Percentiles rank a stretch among this genome's conserved stretches.
Evolutionary conservation across 2,797 vertebrate species (phyloP).

Genomic region (Squalus acanthias): DNA sequence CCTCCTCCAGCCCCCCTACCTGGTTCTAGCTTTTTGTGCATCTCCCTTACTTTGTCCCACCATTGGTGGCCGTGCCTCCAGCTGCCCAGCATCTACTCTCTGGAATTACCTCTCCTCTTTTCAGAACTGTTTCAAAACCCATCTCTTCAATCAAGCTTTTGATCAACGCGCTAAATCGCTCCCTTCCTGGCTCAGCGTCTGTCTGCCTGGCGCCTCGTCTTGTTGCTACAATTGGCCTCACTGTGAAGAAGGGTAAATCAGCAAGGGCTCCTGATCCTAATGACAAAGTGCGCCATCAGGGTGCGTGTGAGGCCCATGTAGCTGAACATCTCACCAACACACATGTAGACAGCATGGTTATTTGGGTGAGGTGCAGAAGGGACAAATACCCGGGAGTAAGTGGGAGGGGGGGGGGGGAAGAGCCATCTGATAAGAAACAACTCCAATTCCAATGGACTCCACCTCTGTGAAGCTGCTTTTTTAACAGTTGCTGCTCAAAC

Average conservation of each 20-base stretch:
- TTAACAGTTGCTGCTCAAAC: not conserved
- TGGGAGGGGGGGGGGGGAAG: not conserved
- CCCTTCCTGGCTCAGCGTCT: not conserved
- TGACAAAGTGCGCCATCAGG: not conserved
- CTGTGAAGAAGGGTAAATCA: not conserved
- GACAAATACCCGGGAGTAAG: not conserved
- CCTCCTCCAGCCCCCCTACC: too few relatives aligned
- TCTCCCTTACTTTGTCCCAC: not conserved
- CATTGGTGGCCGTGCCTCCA: not conserved
- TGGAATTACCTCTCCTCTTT: not conserved
- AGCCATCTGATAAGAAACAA: not conserved
- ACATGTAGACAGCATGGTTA: not conserved
- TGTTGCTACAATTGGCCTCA: not conserved
- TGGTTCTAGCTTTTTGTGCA: not conserved
- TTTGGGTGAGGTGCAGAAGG: not conserved
- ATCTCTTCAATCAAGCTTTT: not conserved
- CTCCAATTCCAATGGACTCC: not conserved
- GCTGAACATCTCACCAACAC: not conserved
- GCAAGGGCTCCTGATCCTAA: not conserved
- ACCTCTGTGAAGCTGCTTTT: not conserved
- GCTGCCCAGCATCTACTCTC: not conserved
- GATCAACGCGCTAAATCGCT: not conserved
- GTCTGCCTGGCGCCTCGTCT: not conserved
- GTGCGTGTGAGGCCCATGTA: not conserved
- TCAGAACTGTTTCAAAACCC: not conserved